Percentiles rank a stretch among this genome's conserved stretches.
phyloP scores from a whole-genome alignment of 2,888 invertebrate genomes.

The Luperina testacea region DNA sequence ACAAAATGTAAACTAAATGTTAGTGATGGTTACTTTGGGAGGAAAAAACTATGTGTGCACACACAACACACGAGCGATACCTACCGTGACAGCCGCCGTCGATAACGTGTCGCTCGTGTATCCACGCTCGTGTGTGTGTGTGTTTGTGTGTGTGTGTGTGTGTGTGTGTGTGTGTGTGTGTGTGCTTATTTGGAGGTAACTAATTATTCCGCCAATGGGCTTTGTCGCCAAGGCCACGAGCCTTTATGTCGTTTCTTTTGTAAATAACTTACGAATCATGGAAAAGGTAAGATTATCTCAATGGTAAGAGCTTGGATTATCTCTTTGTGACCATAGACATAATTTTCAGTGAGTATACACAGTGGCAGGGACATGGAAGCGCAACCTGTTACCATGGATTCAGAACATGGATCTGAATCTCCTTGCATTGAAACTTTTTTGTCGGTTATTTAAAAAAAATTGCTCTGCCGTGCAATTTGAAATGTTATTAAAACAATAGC shows the following conservation, averaged over 20 bases:
- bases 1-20: constrained; percentile 6
- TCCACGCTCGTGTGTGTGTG: too few species aligned
- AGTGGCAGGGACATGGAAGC: neutral
- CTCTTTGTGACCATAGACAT: constrained; percentile 2
- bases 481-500: constrained; percentile 59
- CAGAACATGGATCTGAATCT: neutral
- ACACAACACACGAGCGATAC: neutral
- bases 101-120: neutral
- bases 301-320: constrained; percentile 16
- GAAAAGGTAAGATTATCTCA: constrained; percentile 31
- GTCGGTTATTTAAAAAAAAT: neutral
- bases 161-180: too few species aligned
- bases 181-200: constrained; percentile 58
- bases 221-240: constrained; percentile 48
- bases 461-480: neutral
- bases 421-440: neutral
- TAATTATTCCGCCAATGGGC: constrained; percentile 61
- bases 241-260: constrained; percentile 41
- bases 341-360: constrained; percentile 14
- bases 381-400: neutral
- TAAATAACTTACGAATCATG: constrained; percentile 40
- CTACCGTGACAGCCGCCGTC: neutral
- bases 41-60: neutral
- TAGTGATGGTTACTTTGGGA: neutral
- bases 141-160: too few species aligned